phyloP scores from a whole-genome alignment of 2,888 invertebrate species.

The Drosophila neoperkinsi region DNA sequence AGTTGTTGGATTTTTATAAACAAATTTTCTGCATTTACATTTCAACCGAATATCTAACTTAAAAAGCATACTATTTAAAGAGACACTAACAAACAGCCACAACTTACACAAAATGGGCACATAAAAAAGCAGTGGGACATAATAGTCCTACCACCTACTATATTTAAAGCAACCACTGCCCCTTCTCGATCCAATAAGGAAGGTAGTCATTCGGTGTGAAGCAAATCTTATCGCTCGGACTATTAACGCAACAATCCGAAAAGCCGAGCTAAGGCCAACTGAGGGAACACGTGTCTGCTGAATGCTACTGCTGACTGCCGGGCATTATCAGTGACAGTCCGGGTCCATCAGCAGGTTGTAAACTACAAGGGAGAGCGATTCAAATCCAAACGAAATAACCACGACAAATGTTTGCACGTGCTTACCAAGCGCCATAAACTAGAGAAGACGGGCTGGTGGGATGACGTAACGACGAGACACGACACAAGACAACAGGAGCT shows the following conservation, averaged over 20 bases:
- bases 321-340: constrained; percentile 64
- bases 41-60: neutral
- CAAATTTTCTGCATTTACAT: neutral
- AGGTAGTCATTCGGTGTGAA: constrained; percentile 31
- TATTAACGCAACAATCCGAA: constrained; percentile 73
- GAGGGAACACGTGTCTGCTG: constrained; percentile 54
- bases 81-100: neutral
- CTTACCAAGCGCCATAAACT: constrained; percentile 74
- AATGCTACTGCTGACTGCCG: constrained; percentile 46
- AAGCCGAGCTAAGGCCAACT: constrained; percentile 71
- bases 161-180: constrained; percentile 11
- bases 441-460: constrained; percentile 17
- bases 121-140: constrained; percentile 13
- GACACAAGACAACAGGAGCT: constrained; percentile 7
- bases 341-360: constrained; percentile 70
- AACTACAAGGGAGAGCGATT: constrained; percentile 69
- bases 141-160: constrained; percentile 8
- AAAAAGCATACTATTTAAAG: neutral
- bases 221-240: constrained; percentile 66
- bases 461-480: constrained; percentile 11
- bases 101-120: neutral
- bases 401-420: constrained; percentile 79
- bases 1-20: neutral
- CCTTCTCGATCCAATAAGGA: constrained; percentile 29
- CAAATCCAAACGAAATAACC: constrained; percentile 79